Conservation (phyloP, 2,797 vertebrate species). For the Pogonophryne albipinna region DNA sequence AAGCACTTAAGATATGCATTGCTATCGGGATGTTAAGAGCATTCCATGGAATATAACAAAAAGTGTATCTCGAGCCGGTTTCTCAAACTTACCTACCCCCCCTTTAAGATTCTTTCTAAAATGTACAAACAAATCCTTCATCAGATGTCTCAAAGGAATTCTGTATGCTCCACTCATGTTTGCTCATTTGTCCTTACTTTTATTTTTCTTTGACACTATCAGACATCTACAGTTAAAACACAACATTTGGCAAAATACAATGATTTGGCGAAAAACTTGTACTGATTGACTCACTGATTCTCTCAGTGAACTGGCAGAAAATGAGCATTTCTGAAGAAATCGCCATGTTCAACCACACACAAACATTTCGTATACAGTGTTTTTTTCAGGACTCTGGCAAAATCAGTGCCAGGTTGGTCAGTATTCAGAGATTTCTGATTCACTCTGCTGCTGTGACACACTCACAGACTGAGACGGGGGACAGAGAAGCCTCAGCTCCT, state of each 20-base stretch:
- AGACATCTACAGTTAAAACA: slow-evolving; percentile 85
- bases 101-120: not conserved
- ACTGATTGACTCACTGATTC: slow-evolving; percentile 72
- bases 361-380: slow-evolving; percentile 58
- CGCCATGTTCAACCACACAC: slow-evolving; percentile 55
- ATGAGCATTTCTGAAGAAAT: slow-evolving; percentile 58
- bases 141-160: not conserved
- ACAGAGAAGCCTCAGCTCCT: slow-evolving; percentile 36
- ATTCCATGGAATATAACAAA: too few relatives aligned
- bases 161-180: slow-evolving; percentile 18
- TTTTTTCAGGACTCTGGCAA: slow-evolving; percentile 46
- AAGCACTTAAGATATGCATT: too few relatives aligned
- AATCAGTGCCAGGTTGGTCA: slow-evolving; percentile 46
- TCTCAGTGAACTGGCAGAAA: slow-evolving; percentile 69
- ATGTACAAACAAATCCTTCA: not conserved
- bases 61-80: too few relatives aligned
- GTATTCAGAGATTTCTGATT: slow-evolving; percentile 52
- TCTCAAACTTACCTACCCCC: too few relatives aligned
- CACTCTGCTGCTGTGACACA: slow-evolving; percentile 47
- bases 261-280: slow-evolving; percentile 82
- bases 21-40: too few relatives aligned
- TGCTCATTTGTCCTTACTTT: slow-evolving; percentile 71
- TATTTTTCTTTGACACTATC: slow-evolving; percentile 85
- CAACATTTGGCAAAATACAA: slow-evolving; percentile 87
- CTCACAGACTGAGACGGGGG: slow-evolving; percentile 44